phyloP scores from a whole-genome alignment of 1,140 invertebrate genomes.

The Pachypsylla venusta region DNA sequence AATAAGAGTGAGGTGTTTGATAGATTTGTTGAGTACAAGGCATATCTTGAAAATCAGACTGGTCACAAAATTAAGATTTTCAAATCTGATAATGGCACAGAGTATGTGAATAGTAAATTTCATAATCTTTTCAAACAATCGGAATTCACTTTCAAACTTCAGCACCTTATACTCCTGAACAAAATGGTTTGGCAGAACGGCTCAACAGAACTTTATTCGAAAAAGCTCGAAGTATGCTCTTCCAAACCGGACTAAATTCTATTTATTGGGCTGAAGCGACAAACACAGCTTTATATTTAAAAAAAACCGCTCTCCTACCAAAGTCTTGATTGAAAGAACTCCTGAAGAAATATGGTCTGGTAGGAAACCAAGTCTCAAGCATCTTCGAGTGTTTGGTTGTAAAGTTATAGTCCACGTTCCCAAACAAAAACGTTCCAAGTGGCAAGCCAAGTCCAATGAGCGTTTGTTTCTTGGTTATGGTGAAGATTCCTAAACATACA shows the following conservation, averaged over 20 bases:
- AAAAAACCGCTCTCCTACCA: constrained; percentile 15
- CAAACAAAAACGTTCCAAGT: constrained; percentile 23
- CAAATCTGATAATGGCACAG: constrained; percentile 19
- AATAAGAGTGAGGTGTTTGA: constrained; percentile 26
- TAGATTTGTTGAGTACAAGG: constrained; percentile 22
- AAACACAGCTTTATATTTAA: neutral
- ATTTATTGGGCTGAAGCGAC: neutral
- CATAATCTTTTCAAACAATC: constrained; percentile 22
- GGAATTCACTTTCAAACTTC: constrained; percentile 24
- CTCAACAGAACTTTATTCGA: constrained; percentile 6
- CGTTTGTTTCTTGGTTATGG: constrained; percentile 26
- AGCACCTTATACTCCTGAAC: constrained; percentile 11
- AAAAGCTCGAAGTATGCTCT: neutral
- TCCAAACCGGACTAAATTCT: neutral
- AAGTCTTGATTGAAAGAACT: constrained; percentile 12
- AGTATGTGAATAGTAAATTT: constrained; percentile 16
- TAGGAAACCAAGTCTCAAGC: neutral
- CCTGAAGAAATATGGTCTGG: constrained; percentile 15
- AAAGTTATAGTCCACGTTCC: constrained; percentile 8
- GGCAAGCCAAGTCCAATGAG: constrained; percentile 22
- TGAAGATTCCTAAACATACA: too few relatives aligned
- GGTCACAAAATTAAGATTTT: constrained; percentile 13
- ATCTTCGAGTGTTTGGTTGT: neutral
- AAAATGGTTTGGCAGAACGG: neutral
- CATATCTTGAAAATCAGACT: constrained; percentile 4